phyloP scores from a whole-genome alignment of 2,888 invertebrate genomes.

The Cerastis rubricosa region DNA sequence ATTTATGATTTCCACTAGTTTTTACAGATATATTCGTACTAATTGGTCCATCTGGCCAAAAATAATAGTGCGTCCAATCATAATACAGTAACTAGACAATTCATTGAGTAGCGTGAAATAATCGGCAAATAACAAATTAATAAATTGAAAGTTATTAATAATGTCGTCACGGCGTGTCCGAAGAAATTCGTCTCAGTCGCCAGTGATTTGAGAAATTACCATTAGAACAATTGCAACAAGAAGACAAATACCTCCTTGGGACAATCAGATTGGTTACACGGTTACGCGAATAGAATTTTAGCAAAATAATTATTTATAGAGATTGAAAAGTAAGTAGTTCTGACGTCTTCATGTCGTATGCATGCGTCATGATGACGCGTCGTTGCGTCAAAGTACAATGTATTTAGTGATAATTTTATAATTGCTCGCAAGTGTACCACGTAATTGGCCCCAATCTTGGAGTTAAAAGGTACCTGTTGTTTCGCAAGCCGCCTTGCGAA shows the following conservation, averaged over 20 bases:
- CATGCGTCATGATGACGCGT: conserved; percentile 73
- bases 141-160: conserved; percentile 77
- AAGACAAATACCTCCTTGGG: too few relatives aligned
- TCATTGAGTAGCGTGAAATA: conserved; percentile 58
- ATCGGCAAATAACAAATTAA: conserved; percentile 74
- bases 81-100: conserved; percentile 60
- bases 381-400: conserved; percentile 70
- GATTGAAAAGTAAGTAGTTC: conserved; percentile 69
- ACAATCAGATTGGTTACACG: conserved; percentile 80
- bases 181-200: conserved; percentile 81
- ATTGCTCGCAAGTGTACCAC: conserved; percentile 52
- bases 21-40: conserved; percentile 17
- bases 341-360: conserved; percentile 63
- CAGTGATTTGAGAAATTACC: conserved; percentile 83
- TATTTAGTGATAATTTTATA: conserved; percentile 64
- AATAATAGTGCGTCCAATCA: conserved; percentile 51
- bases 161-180: conserved; percentile 76
- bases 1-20: neutral
- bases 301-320: conserved; percentile 67
- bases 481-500: conserved; percentile 31
- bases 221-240: conserved; percentile 83
- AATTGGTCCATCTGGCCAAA: conserved; percentile 40
- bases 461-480: conserved; percentile 37
- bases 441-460: conserved; percentile 50
- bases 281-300: conserved; percentile 68